Conservation (phyloP, 2,797 vertebrate genomes). For the Eulemur albifrons region DNA sequence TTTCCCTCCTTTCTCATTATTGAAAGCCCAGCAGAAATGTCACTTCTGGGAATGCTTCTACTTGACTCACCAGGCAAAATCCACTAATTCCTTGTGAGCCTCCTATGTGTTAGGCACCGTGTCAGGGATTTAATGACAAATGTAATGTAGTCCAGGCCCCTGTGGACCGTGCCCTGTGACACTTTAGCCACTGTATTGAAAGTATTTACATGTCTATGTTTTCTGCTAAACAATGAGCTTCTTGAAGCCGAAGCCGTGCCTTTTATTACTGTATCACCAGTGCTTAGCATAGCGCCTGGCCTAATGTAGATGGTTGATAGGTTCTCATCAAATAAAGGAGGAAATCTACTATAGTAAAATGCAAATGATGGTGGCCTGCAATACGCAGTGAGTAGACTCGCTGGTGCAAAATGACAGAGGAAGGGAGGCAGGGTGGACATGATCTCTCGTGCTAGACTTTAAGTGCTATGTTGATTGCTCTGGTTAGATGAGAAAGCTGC, state of each 20-base stretch:
- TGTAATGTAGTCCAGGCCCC: background rate
- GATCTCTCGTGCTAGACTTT: background rate
- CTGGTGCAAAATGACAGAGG: background rate
- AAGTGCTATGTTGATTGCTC: accelerated
- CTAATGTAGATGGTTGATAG: background rate
- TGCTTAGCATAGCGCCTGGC: background rate
- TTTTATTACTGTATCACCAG: background rate
- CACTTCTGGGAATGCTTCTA: background rate
- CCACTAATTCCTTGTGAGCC: background rate
- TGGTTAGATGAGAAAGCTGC: background rate
- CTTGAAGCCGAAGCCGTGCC: background rate
- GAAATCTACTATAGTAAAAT: background rate
- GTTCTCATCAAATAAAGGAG: background rate
- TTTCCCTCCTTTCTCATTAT: background rate
- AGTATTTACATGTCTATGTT: background rate
- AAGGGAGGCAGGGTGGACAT: background rate
- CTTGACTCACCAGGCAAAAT: background rate
- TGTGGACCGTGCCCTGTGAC: accelerated
- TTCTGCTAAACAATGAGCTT: background rate
- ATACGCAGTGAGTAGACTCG: background rate
- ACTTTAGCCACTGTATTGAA: background rate
- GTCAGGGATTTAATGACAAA: background rate
- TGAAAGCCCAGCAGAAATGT: slow-evolving; percentile 1
- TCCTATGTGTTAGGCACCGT: background rate
- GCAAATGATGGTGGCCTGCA: background rate